phyloP scores from a whole-genome alignment of 2,888 invertebrate species.

The Eurytoma californica region DNA sequence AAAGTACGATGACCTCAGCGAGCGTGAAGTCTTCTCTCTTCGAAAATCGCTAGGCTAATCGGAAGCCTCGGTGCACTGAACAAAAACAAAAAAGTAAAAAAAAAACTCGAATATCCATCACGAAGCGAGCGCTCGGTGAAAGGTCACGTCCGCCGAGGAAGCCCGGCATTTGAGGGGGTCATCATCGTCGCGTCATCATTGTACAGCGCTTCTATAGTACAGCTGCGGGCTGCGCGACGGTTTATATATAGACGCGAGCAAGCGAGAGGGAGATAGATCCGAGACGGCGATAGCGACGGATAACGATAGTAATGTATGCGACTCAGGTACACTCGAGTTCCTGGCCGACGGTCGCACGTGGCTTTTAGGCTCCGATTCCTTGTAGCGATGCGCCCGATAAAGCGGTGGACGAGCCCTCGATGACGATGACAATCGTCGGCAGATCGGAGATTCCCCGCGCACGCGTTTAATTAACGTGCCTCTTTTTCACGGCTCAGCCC shows the following conservation, averaged over 20 bases:
- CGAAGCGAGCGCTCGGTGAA: background rate
- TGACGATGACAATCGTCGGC: too few relatives aligned
- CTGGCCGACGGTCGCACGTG: conserved; percentile 60
- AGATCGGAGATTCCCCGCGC: background rate
- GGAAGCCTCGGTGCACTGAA: too few relatives aligned
- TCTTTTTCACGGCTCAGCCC: too few relatives aligned
- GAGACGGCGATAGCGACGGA: conserved; percentile 60
- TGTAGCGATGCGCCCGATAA: too few relatives aligned
- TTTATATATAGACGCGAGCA: conserved; percentile 22
- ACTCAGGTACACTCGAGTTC: conserved; percentile 63
- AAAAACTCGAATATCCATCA: too few relatives aligned
- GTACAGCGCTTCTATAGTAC: background rate
- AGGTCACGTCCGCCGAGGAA: conserved; percentile 43
- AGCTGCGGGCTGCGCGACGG: background rate
- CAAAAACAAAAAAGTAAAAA: too few relatives aligned
- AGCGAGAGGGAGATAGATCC: conserved; percentile 58
- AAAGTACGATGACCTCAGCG: too few relatives aligned
- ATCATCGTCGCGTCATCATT: conserved; percentile 37
- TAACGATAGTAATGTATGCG: conserved; percentile 65
- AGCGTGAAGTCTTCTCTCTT: too few relatives aligned
- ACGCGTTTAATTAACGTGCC: conserved; percentile 2
- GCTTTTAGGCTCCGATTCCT: conserved; percentile 2
- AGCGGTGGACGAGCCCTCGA: too few relatives aligned
- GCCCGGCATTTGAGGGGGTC: conserved; percentile 48
- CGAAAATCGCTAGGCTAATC: too few relatives aligned